Evolutionary conservation across 2,888 invertebrate genomes (phyloP).

Genomic region (Rhamphomyia laevipes): DNA sequence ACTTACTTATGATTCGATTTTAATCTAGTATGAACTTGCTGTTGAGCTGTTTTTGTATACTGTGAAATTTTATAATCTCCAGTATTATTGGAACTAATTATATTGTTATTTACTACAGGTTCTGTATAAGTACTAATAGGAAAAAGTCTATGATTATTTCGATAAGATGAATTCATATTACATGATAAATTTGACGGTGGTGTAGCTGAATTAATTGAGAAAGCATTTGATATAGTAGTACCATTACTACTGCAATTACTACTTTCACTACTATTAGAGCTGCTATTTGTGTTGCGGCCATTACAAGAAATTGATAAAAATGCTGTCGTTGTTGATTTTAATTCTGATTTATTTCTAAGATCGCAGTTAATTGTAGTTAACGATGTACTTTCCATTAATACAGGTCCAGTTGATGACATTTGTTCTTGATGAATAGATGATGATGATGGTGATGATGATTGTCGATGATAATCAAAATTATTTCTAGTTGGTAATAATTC

Average conservation of each 20-base stretch:
- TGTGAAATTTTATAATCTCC: slow-evolving; percentile 14
- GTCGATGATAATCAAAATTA: no score
- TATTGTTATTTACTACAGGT: not conserved
- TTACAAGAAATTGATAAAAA: slow-evolving; percentile 2
- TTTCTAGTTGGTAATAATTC: not conserved
- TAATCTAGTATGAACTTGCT: slow-evolving; percentile 8
- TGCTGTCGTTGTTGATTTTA: no score
- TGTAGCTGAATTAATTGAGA: not conserved
- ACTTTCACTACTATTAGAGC: slow-evolving; percentile 32
- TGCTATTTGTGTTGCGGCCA: not conserved
- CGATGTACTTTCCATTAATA: slow-evolving; percentile 5
- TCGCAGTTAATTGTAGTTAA: no score
- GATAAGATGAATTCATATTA: slow-evolving; percentile 23
- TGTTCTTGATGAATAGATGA: not conserved
- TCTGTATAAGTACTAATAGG: slow-evolving; percentile 59
- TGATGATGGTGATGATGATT: not conserved
- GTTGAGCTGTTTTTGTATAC: slow-evolving; percentile 22
- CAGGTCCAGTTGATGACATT: not conserved
- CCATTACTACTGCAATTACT: slow-evolving; percentile 21
- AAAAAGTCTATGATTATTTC: slow-evolving; percentile 46
- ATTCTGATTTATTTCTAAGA: no score
- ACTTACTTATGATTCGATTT: no score
- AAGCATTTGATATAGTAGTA: not conserved
- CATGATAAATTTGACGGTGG: not conserved
- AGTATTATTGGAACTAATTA: no score